Conservation (phyloP, 2,113 vertebrate species). For the Carollia perspicillata region DNA sequence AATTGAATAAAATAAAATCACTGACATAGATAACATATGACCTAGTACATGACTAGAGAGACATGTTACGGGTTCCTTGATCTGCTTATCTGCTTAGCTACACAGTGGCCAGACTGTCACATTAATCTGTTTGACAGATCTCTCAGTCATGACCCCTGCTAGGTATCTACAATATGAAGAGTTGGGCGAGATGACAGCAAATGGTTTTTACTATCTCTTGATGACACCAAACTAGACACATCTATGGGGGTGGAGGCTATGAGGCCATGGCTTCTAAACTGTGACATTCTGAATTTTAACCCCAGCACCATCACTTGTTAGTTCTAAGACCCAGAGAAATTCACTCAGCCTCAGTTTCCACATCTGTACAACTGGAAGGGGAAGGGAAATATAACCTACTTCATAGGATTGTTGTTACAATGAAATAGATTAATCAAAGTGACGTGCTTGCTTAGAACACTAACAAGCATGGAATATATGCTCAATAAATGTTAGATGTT, state of each 20-base stretch:
- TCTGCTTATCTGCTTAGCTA: neutral
- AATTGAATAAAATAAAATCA: neutral
- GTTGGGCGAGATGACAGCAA: neutral
- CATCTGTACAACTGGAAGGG: neutral
- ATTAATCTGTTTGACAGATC: neutral
- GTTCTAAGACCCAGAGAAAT: neutral
- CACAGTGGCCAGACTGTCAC: too few relatives aligned
- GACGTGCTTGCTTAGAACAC: neutral
- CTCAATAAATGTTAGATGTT: neutral
- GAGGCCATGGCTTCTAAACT: neutral
- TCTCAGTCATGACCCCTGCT: neutral
- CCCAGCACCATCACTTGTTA: neutral
- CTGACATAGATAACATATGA: neutral
- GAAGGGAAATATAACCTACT: neutral
- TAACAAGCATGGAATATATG: neutral
- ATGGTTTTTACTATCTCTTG: neutral
- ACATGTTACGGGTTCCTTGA: neutral
- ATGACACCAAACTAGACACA: neutral
- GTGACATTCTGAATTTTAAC: neutral
- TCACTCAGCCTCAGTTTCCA: neutral
- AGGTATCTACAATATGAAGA: neutral
- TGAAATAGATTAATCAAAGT: neutral
- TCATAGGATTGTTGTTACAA: neutral
- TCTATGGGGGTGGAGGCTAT: accelerated
- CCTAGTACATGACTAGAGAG: neutral